phyloP scores from a whole-genome alignment of 1,140 invertebrate species.

The Oryctes rhinoceros region DNA sequence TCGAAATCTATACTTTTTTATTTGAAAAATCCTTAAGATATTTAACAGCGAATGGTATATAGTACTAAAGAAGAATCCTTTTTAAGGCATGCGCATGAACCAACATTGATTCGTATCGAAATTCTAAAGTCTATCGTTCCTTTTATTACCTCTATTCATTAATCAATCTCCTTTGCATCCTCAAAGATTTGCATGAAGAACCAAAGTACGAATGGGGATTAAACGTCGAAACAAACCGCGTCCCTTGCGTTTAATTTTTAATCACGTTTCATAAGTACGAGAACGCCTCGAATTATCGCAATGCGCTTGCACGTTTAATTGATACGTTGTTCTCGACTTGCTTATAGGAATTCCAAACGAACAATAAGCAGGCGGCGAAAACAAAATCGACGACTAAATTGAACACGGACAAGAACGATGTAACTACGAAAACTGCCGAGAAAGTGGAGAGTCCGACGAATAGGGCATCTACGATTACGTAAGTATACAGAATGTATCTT shows the following conservation, averaged over 20 bases:
- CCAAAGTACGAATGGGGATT: not conserved
- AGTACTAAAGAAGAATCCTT: no score
- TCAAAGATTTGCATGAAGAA: not conserved
- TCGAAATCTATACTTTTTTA: no score
- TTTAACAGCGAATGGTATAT: no score
- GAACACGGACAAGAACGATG: slow-evolving; percentile 52
- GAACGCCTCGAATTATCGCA: no score
- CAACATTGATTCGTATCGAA: no score
- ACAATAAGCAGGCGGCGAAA: slow-evolving; percentile 51
- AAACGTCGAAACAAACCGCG: not conserved
- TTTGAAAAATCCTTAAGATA: no score
- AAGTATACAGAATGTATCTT: slow-evolving; percentile 44
- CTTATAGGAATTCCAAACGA: slow-evolving; percentile 24
- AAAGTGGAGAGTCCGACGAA: slow-evolving; percentile 58
- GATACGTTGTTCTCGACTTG: not conserved
- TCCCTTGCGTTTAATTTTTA: not conserved
- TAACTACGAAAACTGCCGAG: slow-evolving; percentile 48
- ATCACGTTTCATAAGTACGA: no score
- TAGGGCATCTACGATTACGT: slow-evolving; percentile 64
- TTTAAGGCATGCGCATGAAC: no score
- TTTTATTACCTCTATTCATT: not conserved
- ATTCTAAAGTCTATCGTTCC: no score
- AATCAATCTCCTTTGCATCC: not conserved
- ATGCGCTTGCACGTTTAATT: no score
- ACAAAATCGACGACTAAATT: slow-evolving; percentile 57